These are phyloP conservation scores for Syngnathus scovelli DNA, from an alignment of 2,113 vertebrate species.

Conservation along the genomic window DNA sequence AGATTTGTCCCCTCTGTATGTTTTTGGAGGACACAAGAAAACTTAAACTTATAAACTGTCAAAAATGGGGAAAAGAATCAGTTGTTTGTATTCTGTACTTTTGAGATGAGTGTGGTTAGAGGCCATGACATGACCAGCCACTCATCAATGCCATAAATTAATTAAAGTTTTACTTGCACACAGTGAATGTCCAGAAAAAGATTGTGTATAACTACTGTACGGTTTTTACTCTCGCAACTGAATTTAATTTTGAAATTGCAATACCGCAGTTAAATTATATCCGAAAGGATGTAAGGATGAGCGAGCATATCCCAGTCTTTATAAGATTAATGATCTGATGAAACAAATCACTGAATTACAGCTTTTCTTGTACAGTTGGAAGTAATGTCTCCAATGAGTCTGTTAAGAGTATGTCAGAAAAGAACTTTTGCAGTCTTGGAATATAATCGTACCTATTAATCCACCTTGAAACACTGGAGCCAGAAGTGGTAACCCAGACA, in stretches of 20 bases:
- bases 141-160: background rate
- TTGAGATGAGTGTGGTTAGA: no score
- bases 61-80: no score
- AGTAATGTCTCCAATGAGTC: conserved; percentile 9
- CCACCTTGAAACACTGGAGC: conserved; percentile 3
- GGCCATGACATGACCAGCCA: no score
- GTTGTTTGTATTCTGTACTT: no score
- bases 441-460: conserved; percentile 18
- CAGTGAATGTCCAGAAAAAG: background rate
- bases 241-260: conserved; percentile 11
- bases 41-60: no score
- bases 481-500: conserved; percentile 19
- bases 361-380: conserved; percentile 27
- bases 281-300: conserved; percentile 22
- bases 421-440: conserved; percentile 16
- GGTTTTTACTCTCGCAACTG: background rate
- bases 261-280: background rate
- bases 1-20: no score
- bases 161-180: background rate
- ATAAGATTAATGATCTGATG: conserved; percentile 29
- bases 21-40: no score
- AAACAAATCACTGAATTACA: conserved; percentile 17
- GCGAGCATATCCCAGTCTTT: conserved; percentile 23
- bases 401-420: background rate
- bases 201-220: background rate